Evolutionary conservation across 1,140 invertebrate genomes (phyloP).

Genomic region (Formica exsecta): DNA sequence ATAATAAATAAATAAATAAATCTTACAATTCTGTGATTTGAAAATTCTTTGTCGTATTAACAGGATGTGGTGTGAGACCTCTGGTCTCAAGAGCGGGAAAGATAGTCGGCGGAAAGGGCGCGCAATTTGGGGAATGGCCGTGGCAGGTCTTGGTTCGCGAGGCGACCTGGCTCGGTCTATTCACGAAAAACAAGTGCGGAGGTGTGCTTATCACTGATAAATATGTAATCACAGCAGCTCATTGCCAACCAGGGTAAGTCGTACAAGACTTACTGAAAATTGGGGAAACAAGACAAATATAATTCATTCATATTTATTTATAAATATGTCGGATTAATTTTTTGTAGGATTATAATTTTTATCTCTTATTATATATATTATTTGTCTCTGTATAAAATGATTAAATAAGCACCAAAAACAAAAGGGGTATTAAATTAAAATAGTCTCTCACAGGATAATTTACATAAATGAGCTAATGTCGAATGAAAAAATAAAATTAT

Average conservation of each 20-base stretch:
- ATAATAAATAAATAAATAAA: neutral
- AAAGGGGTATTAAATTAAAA: neutral
- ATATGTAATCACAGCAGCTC: conserved; percentile 96
- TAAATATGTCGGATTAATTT: neutral
- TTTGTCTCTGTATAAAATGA: neutral
- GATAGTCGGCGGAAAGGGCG: conserved; percentile 96
- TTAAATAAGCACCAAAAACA: neutral
- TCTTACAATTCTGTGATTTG: neutral
- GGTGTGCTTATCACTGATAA: conserved; percentile 95
- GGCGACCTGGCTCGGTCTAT: conserved; percentile 96
- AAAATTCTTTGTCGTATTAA: conserved; percentile 69
- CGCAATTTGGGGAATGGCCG: conserved; percentile 95
- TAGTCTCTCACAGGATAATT: neutral
- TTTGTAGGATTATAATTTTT: neutral
- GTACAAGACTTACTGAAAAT: neutral
- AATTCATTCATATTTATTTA: neutral
- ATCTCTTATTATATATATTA: neutral
- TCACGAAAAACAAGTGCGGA: conserved; percentile 98
- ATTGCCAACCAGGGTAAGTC: conserved; percentile 96
- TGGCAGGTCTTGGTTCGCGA: conserved; percentile 97
- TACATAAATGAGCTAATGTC: neutral
- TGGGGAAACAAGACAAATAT: neutral
- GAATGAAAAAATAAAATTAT: neutral
- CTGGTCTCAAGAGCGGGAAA: conserved; percentile 91
- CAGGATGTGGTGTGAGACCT: conserved; percentile 95